Base-by-base conservation (phyloP, 2,113 vertebrate genomes). In the Heterotis niloticus region DNA sequence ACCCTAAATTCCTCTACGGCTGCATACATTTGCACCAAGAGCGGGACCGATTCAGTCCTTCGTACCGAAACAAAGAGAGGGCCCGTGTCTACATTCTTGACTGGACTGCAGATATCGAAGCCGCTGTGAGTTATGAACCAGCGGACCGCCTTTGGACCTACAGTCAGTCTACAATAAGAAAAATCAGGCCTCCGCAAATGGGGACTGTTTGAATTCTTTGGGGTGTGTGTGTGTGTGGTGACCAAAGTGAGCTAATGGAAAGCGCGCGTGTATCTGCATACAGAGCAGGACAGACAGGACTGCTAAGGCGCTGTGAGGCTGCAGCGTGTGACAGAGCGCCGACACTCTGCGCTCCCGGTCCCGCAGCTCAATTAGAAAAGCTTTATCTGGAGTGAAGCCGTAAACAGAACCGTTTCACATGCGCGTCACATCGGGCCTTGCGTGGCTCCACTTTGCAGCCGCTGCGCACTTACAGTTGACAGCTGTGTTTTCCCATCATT, bases 321-420 rank as follows among this genome's bases (percentile, higher is more conserved):
- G 13, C 51, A 54, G 14, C 20, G 12, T 29, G 12, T 76, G 59
- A 23, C 28, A n/a, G 59, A 76, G 20, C 34, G 23, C 18, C 44
- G 52, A 78, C 23, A 75, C 54, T 26, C n/a, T 67, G 5, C 23
- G 12, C 64, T 24, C 14, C 4, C 44, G 28, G 64, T 56, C 62
- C 76, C 23, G 23, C 51, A 26, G 24, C 62, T 77, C 76, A 77
- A 67, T 77, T 77, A 52, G 23, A 77, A 28, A 64, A 54, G 76
- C 23, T 17, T 77, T 67, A 26, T 56, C 64, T 77, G 20, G 17
- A 77, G 34, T 18, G 64, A 77, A 67, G 54, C 64, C n/a, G 76
- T 56, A 77, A 77, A 65, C 44, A 67, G 44, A 10, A 28, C 44
- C 64, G 26, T 67, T 52, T 57, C 5, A 29, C 16, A 67, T 57